Percentiles rank a stretch among this genome's conserved stretches.
phyloP scores from a whole-genome alignment of 23 tunicate species.

The Clavelina lepadiformis region DNA sequence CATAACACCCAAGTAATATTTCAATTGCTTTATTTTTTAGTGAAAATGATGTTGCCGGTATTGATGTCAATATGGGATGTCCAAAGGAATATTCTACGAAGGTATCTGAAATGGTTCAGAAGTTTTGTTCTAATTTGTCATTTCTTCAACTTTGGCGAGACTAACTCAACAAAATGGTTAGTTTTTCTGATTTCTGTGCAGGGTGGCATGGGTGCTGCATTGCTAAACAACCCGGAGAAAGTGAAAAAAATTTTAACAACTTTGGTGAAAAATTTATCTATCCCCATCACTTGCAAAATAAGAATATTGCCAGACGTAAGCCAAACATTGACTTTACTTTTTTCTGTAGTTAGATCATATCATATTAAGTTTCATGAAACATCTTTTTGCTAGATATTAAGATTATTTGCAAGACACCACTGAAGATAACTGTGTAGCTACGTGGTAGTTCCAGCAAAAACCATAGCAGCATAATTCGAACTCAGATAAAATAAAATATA shows the following conservation, averaged over 20 bases:
- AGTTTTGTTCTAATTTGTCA: neutral
- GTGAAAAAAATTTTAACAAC: constrained; percentile 66
- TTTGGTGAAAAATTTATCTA: constrained; percentile 53
- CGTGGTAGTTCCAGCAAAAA: too few relatives aligned
- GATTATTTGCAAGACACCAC: too few relatives aligned
- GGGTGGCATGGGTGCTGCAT: constrained; percentile 99
- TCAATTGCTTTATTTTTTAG: constrained; percentile 19
- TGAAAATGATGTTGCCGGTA: constrained; percentile 87
- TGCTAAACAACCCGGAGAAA: constrained; percentile 64
- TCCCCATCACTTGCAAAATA: constrained; percentile 92
- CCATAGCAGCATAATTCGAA: too few relatives aligned
- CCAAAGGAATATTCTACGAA: constrained; percentile 99
- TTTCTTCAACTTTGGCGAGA: neutral
- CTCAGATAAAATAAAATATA: too few relatives aligned
- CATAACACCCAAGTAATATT: neutral
- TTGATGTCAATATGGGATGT: constrained; percentile 98
- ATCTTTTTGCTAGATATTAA: too few relatives aligned
- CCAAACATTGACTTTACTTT: neutral
- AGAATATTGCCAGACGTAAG: constrained; percentile 70
- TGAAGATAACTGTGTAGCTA: too few relatives aligned
- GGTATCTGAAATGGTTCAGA: constrained; percentile 25
- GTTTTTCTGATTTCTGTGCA: constrained; percentile 7
- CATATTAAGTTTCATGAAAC: too few relatives aligned
- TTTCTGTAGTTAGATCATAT: neutral
- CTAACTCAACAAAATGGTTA: neutral